Conservation (phyloP, 2,888 invertebrate genomes). For the Sinelater perroti region DNA sequence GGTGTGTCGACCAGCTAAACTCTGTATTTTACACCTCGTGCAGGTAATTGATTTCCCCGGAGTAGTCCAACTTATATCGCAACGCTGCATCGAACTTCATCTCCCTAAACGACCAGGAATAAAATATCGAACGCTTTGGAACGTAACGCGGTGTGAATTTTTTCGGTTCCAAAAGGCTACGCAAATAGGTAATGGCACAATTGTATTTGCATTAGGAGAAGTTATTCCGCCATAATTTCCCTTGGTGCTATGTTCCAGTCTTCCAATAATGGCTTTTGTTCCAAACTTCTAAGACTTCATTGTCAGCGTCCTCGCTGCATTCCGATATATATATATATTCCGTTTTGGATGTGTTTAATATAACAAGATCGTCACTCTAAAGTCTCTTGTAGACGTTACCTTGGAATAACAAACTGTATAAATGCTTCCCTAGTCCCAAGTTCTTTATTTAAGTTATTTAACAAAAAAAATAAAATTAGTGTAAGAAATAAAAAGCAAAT, state of each 20-base stretch:
- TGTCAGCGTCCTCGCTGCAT: not conserved
- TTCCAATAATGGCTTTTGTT: constrained; percentile 25
- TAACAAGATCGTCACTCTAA: no score
- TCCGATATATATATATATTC: no score
- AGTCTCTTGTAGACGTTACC: no score
- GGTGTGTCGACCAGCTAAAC: constrained; percentile 23
- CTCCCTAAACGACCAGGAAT: constrained; percentile 4
- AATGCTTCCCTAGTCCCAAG: no score
- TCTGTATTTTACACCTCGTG: constrained; percentile 40
- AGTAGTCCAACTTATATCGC: constrained; percentile 25
- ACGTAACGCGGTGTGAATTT: constrained; percentile 8
- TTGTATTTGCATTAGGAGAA: constrained; percentile 41
- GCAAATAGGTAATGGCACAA: constrained; percentile 33
- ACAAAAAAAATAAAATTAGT: no score
- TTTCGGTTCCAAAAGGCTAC: constrained; percentile 21
- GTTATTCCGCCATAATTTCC: constrained; percentile 40
- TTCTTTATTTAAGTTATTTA: no score
- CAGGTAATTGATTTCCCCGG: constrained; percentile 48
- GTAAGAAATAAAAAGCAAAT: no score
- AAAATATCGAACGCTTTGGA: constrained; percentile 11
- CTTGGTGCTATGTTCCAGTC: constrained; percentile 28
- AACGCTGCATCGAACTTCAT: constrained; percentile 8
- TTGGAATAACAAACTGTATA: no score
- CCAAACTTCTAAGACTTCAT: constrained; percentile 14
- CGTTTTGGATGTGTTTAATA: no score